Percentiles rank a stretch among this genome's conserved stretches.
These are phyloP conservation scores for Ophioderma brevispina DNA, from an alignment of 35 echinoderm and acorn worm species.

Conservation along the genomic window DNA sequence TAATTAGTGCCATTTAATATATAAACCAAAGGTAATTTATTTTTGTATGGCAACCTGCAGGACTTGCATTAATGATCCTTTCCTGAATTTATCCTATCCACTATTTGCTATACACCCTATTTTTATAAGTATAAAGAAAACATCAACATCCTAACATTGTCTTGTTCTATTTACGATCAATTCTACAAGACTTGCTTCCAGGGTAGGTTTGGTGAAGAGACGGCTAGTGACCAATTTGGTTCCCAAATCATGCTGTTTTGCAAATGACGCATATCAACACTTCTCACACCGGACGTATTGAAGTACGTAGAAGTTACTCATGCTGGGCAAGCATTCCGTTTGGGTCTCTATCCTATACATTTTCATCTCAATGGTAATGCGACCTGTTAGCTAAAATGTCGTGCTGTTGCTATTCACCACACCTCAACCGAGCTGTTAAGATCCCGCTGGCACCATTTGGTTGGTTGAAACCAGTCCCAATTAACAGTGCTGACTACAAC, in stretches of 20 bases:
- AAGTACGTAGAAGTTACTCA: slow-evolving; percentile 90
- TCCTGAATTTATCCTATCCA: not conserved
- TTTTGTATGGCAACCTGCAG: not conserved
- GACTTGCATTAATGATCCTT: not conserved
- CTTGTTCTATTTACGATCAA: slow-evolving; percentile 63
- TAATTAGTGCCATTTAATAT: too few relatives aligned
- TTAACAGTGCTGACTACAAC: slow-evolving; percentile 89
- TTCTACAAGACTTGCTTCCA: slow-evolving; percentile 91
- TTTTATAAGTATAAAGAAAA: too few relatives aligned
- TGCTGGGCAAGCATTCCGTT: slow-evolving; percentile 89
- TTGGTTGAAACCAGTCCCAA: slow-evolving; percentile 93
- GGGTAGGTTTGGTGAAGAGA: slow-evolving; percentile 96
- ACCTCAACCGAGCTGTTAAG: slow-evolving; percentile 84
- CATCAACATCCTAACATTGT: not conserved
- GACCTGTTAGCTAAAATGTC: slow-evolving; percentile 72
- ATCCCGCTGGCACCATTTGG: slow-evolving; percentile 83
- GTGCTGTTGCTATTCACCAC: slow-evolving; percentile 80
- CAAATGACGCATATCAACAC: slow-evolving; percentile 64
- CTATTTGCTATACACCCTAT: too few relatives aligned
- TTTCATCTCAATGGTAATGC: slow-evolving; percentile 90
- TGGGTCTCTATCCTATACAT: slow-evolving; percentile 94
- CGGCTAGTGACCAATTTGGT: slow-evolving; percentile 88
- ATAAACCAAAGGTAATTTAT: too few relatives aligned
- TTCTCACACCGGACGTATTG: slow-evolving; percentile 76
- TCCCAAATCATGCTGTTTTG: slow-evolving; percentile 77